phyloP scores from a whole-genome alignment of 2,888 invertebrate species.

The Octonoba sinensis region DNA sequence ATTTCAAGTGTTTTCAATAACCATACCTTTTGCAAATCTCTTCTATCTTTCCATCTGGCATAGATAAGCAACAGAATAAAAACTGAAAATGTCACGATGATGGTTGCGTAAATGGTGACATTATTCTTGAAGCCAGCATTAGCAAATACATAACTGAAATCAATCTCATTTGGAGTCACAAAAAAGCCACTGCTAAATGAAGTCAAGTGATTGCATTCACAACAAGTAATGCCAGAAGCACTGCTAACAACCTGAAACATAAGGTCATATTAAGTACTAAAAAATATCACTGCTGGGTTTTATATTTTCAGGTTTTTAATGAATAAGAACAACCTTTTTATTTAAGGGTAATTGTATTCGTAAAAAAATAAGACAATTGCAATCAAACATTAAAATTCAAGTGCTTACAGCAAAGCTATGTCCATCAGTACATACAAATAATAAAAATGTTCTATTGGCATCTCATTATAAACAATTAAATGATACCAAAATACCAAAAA shows the following conservation, averaged over 20 bases:
- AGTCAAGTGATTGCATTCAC: constrained; percentile 71
- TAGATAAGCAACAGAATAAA: constrained; percentile 72
- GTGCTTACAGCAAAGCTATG: no score
- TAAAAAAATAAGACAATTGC: no score
- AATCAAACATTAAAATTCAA: no score
- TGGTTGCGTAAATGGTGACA: constrained; percentile 72
- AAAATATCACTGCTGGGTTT: background rate
- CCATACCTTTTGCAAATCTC: constrained; percentile 67
- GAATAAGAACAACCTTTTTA: background rate
- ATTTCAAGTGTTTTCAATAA: background rate
- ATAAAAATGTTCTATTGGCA: no score
- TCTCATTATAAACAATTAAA: no score
- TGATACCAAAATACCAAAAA: no score
- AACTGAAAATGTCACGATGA: constrained; percentile 70
- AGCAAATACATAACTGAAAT: constrained; percentile 73
- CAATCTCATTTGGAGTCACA: constrained; percentile 73
- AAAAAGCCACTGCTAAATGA: constrained; percentile 73
- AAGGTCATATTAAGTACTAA: background rate
- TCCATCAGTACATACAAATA: no score
- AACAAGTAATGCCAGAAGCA: constrained; percentile 29
- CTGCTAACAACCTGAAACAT: constrained; percentile 32
- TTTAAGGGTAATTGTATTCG: no score
- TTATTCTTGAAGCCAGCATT: constrained; percentile 72
- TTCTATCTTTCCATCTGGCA: constrained; percentile 72
- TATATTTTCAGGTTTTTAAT: background rate